Conservation (phyloP, 2,888 invertebrate genomes). For the Chouioia cunea region DNA sequence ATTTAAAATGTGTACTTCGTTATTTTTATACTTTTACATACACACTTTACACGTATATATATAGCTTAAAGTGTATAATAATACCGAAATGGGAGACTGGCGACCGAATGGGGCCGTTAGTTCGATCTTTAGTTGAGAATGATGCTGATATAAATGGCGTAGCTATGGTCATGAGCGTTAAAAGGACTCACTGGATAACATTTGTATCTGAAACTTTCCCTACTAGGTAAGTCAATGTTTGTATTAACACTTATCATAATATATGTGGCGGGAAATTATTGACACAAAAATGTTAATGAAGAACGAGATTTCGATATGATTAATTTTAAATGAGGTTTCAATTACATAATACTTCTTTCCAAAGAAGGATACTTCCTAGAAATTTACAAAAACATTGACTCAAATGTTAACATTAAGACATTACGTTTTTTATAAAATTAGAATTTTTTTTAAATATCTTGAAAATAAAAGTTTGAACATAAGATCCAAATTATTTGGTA, state of each 20-base stretch:
- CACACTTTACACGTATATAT: no score
- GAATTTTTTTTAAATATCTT: no score
- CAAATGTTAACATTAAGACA: no score
- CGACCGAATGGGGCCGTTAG: constrained; percentile 49
- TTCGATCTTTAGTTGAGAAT: constrained; percentile 26
- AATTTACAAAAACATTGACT: no score
- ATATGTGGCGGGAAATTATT: no score
- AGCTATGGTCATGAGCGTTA: constrained; percentile 20
- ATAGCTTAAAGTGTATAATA: constrained; percentile 36
- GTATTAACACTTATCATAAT: neutral
- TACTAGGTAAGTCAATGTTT: constrained; percentile 34
- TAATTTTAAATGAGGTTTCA: neutral
- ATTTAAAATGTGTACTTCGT: no score
- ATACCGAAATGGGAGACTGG: constrained; percentile 42
- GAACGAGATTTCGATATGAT: neutral
- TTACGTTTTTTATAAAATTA: no score
- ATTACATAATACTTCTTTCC: neutral
- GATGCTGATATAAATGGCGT: constrained; percentile 33
- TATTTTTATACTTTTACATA: no score
- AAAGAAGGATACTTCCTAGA: neutral
- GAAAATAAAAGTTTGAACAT: no score
- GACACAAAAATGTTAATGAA: no score
- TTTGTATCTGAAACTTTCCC: constrained; percentile 48
- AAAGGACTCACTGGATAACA: constrained; percentile 25
- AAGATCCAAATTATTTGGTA: no score